phyloP scores from a whole-genome alignment of 2,888 invertebrate species.

The Pycnomerus fuliginosus region DNA sequence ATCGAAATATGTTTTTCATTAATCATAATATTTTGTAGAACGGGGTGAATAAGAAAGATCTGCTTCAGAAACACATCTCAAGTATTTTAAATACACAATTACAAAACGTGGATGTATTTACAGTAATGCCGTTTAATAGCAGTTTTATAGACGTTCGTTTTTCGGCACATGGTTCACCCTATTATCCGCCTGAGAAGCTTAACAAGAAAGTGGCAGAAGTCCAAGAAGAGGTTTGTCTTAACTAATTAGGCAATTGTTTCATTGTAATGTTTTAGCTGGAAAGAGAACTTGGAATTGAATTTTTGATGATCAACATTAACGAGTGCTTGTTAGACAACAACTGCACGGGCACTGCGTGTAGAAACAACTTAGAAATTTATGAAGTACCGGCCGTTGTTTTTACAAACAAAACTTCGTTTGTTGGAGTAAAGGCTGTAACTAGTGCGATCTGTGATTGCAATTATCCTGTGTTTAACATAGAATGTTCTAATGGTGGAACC shows the following conservation, averaged over 20 bases:
- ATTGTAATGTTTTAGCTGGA: constrained; percentile 65
- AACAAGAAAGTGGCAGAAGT: constrained; percentile 80
- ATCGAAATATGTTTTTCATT: too few relatives aligned
- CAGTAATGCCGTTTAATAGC: constrained; percentile 70
- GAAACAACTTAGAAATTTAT: constrained; percentile 70
- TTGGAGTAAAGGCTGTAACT: constrained; percentile 85
- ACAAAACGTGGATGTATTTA: constrained; percentile 91
- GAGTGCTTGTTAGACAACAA: constrained; percentile 80
- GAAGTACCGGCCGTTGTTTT: constrained; percentile 80
- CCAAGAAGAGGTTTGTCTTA: constrained; percentile 66
- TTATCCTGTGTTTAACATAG: constrained; percentile 26
- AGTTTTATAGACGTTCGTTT: constrained; percentile 81
- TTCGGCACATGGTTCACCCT: constrained; percentile 92
- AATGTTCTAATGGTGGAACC: constrained; percentile 54
- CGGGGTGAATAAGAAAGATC: constrained; percentile 68
- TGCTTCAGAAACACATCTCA: constrained; percentile 61
- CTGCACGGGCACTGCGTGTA: constrained; percentile 69
- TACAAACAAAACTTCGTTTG: constrained; percentile 91
- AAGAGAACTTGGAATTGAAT: constrained; percentile 67
- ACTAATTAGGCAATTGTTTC: constrained; percentile 1
- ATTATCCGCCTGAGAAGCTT: constrained; percentile 83
- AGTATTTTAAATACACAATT: constrained; percentile 73
- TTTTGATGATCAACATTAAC: constrained; percentile 88
- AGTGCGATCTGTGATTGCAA: constrained; percentile 72
- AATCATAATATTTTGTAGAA: too few relatives aligned